Conservation (phyloP, 2,797 vertebrate genomes). For the Todus mexicanus region DNA sequence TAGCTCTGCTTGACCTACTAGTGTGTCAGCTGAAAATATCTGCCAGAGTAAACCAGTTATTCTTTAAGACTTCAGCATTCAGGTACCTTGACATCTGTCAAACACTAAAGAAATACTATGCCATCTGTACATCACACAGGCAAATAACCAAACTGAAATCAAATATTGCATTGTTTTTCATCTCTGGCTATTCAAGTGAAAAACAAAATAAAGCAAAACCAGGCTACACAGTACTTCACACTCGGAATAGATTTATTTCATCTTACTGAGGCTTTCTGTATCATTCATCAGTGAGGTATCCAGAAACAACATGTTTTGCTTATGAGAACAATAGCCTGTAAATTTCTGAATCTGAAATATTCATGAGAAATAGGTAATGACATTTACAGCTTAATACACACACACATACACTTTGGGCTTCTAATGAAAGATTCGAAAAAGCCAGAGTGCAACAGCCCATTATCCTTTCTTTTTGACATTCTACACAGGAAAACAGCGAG, state of each 20-base stretch:
- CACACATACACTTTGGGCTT: background rate
- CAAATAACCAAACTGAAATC: slow-evolving; percentile 25
- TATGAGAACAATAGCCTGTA: slow-evolving; percentile 40
- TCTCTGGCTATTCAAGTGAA: background rate
- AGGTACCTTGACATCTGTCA: slow-evolving; percentile 8
- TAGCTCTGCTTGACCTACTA: background rate
- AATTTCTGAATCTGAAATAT: slow-evolving; percentile 49
- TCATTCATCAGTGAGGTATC: background rate
- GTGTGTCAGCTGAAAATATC: background rate
- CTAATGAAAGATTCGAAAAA: slow-evolving; percentile 8
- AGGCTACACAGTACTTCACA: background rate
- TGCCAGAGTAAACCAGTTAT: background rate
- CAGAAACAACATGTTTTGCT: slow-evolving; percentile 26
- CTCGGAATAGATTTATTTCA: background rate
- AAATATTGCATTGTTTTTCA: background rate
- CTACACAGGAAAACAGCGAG: background rate
- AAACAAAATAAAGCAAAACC: background rate
- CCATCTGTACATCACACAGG: background rate
- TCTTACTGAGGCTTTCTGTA: background rate
- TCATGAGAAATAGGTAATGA: slow-evolving; percentile 44
- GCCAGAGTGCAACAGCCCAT: background rate
- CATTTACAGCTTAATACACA: slow-evolving; percentile 1
- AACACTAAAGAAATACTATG: slow-evolving; percentile 28
- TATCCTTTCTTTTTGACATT: background rate
- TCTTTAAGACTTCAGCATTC: slow-evolving; percentile 12